phyloP scores from a whole-genome alignment of 1,140 invertebrate genomes.

The Gonioctena quinquepunctata region DNA sequence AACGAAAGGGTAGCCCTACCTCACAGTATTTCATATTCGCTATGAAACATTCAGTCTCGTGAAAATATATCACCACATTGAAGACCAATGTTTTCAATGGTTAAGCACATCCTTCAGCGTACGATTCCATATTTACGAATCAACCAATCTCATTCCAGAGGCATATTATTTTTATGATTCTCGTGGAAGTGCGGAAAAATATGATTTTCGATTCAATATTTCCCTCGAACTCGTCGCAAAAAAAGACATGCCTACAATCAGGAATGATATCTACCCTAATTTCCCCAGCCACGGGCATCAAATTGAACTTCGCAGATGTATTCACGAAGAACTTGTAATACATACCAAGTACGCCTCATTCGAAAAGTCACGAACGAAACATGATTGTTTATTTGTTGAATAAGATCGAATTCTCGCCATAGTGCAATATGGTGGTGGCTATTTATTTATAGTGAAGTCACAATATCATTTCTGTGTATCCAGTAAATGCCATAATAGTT shows the following conservation, averaged over 20 bases:
- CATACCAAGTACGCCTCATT: neutral
- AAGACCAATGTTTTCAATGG: neutral
- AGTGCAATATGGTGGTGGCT: too few species aligned
- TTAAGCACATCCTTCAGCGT: neutral
- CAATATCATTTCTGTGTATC: too few species aligned
- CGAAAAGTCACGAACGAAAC: neutral
- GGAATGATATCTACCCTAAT: neutral
- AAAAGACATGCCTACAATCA: neutral
- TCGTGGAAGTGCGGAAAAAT: neutral
- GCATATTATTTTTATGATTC: neutral
- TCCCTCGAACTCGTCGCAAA: neutral
- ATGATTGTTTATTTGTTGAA: neutral
- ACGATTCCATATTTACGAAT: neutral
- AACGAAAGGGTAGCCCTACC: too few species aligned
- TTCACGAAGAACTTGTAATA: neutral
- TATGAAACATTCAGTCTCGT: neutral
- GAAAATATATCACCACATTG: neutral
- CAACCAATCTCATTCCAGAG: neutral
- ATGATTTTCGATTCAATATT: neutral
- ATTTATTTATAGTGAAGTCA: too few species aligned
- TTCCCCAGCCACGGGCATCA: neutral
- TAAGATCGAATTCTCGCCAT: too few species aligned
- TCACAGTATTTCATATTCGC: too few species aligned
- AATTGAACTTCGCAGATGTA: neutral
- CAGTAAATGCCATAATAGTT: too few species aligned